Evolutionary conservation across 64 coral and sea anemone genomes (phyloP).

Genomic region (Porites australiensis): DNA sequence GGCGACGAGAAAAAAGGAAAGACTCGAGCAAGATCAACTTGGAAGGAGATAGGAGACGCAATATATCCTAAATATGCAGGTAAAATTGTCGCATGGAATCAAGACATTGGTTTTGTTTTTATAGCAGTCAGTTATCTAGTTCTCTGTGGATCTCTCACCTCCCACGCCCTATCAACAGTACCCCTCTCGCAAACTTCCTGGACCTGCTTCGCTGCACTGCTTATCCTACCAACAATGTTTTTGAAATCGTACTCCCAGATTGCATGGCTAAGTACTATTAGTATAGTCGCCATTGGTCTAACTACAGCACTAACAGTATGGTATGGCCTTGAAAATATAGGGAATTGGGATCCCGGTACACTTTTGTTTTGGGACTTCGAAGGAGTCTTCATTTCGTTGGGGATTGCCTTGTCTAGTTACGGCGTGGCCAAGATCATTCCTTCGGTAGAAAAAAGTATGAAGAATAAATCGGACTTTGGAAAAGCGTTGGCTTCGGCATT

Average conservation of each 20-base stretch:
- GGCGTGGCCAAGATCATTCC: background rate
- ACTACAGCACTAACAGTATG: background rate
- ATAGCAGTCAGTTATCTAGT: background rate
- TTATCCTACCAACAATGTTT: slow-evolving; percentile 33
- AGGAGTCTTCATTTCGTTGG: background rate
- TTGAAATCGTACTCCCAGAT: slow-evolving; percentile 17
- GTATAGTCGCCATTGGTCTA: background rate
- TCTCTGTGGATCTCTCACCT: slow-evolving; percentile 27
- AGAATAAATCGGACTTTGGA: background rate
- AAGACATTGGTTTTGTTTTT: background rate
- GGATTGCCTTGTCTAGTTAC: slow-evolving; percentile 7
- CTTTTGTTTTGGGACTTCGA: slow-evolving; percentile 25
- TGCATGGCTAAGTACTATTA: slow-evolving; percentile 38
- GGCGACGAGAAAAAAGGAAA: too few relatives aligned
- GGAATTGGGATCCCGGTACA: background rate
- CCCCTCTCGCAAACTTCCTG: background rate
- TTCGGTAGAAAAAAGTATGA: slow-evolving; percentile 15
- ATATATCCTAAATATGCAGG: background rate
- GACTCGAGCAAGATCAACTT: too few relatives aligned
- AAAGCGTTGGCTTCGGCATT: background rate
- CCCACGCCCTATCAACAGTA: background rate
- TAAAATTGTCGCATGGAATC: background rate
- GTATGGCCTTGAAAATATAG: background rate
- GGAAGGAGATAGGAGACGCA: slow-evolving; percentile 4
- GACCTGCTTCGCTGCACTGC: background rate